Conservation (phyloP, 2,113 vertebrate species). For the human (Homo sapiens) region GRCh38 chr20:63184501-63185000, state of each 20-base stretch:
- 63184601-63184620: neutral
- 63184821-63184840: neutral
- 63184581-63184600: neutral
- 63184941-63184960: neutral
- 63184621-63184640: neutral
- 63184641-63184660: neutral
- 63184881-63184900: neutral
- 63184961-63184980: accelerated
- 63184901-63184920: neutral
- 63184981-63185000: neutral
- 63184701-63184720: neutral
- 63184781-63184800: neutral
- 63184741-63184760: neutral
- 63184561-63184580: neutral
- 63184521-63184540: neutral
- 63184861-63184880: neutral
- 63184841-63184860: neutral
- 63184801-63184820: neutral
- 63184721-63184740: neutral
- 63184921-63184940: neutral
- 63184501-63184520: neutral
- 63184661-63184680: neutral
- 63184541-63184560: neutral
- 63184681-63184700: neutral
- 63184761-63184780: neutral